Percentiles rank a stretch among this genome's conserved stretches.
Conservation (phyloP, 2,797 vertebrate species). For the Girardinus metallicus region DNA sequence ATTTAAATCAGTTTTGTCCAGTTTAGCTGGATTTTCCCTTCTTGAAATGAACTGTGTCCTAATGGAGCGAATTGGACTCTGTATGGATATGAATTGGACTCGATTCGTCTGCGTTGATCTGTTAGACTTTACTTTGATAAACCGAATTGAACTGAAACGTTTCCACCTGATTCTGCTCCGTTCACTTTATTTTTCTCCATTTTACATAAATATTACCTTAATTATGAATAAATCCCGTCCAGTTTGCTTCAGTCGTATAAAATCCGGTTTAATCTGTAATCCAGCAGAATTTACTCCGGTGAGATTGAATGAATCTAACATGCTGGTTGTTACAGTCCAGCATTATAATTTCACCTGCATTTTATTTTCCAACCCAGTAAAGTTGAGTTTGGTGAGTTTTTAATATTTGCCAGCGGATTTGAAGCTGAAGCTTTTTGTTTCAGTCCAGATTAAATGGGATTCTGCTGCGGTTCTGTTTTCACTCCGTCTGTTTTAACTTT, state of each 20-base stretch:
- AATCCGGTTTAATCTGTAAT: neutral
- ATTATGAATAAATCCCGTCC: neutral
- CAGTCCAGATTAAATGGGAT: neutral
- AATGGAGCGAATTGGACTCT: neutral
- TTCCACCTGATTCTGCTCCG: neutral
- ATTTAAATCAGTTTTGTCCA: neutral
- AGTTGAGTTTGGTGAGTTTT: neutral
- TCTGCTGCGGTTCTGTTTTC: neutral
- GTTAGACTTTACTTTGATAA: neutral
- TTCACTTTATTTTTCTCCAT: neutral
- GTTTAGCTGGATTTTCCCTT: neutral
- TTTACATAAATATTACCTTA: neutral
- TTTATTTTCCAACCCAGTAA: neutral
- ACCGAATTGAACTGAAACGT: neutral
- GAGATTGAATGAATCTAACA: neutral
- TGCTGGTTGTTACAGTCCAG: neutral
- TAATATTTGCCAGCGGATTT: neutral
- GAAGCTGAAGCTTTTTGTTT: neutral
- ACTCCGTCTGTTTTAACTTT: constrained; percentile 66
- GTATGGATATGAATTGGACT: neutral
- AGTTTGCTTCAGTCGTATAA: neutral
- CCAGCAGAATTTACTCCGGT: neutral
- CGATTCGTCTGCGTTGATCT: neutral
- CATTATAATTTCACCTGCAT: neutral
- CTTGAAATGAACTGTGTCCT: neutral